Conservation (phyloP, 2,113 vertebrate genomes). For the Ceyx margarethae region DNA sequence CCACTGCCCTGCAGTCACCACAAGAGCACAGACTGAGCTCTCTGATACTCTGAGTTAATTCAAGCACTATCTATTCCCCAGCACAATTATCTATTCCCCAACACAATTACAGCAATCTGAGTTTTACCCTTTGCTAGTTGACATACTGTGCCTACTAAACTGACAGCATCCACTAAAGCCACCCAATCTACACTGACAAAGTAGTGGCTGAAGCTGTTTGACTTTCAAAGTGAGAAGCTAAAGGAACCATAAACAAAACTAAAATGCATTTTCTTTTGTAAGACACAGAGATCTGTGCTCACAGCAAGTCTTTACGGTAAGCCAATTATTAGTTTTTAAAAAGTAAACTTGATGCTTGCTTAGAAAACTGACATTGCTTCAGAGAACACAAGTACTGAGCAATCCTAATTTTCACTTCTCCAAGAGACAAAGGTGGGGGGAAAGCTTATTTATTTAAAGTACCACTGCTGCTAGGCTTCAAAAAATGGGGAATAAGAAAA, state of each 20-base stretch:
- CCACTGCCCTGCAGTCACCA: background rate
- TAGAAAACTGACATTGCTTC: background rate
- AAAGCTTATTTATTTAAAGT: background rate
- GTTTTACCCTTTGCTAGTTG: background rate
- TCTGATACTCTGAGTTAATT: background rate
- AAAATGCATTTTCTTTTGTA: background rate
- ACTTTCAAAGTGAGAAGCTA: background rate
- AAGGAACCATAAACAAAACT: background rate
- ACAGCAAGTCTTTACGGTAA: background rate
- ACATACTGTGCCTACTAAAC: rapidly evolving
- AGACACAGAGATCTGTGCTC: background rate
- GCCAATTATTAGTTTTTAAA: background rate
- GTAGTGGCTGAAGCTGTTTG: background rate
- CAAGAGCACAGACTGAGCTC: background rate
- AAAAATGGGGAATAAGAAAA: background rate
- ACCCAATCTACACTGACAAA: background rate
- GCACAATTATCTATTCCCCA: background rate
- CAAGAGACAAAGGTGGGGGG: background rate
- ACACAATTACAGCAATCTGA: background rate
- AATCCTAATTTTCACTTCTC: background rate
- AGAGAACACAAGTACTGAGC: background rate
- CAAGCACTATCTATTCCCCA: background rate
- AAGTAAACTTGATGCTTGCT: background rate
- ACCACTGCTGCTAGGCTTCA: background rate
- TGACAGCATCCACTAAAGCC: background rate